A percentile compares a stretch with the other conserved stretches of the same genome.
These are phyloP conservation scores for Epirrhoe tristata DNA, from an alignment of 2,888 invertebrate genomes.

Conservation along the genomic window DNA sequence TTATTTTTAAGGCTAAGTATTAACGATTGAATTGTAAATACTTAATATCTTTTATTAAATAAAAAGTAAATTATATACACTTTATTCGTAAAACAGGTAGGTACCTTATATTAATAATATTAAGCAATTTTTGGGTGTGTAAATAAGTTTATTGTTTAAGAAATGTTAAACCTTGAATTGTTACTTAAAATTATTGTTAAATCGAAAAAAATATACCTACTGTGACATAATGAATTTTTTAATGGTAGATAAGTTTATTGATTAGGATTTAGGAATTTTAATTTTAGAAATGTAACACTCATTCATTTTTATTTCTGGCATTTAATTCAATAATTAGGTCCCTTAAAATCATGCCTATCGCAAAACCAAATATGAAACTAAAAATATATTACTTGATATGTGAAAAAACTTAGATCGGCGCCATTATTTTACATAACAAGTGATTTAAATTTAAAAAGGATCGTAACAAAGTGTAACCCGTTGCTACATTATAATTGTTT, in stretches of 20 bases:
- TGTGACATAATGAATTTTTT: constrained; percentile 57
- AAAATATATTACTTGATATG: constrained; percentile 1
- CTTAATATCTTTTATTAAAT: constrained; percentile 52
- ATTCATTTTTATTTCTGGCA: not conserved
- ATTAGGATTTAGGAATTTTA: constrained; percentile 7
- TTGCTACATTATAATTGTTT: not conserved
- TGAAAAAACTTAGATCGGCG: not conserved
- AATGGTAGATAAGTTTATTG: constrained; percentile 48
- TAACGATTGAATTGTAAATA: constrained; percentile 74
- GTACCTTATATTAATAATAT: constrained; percentile 49
- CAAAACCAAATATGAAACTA: constrained; percentile 6
- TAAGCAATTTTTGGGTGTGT: constrained; percentile 80
- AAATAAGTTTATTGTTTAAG: constrained; percentile 70
- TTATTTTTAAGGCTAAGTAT: constrained; percentile 74
- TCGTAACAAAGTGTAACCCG: not conserved
- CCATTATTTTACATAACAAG: not conserved
- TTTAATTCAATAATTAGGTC: constrained; percentile 3
- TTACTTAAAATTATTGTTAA: constrained; percentile 79
- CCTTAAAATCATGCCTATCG: not conserved
- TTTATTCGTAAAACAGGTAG: constrained; percentile 51
- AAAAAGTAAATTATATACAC: constrained; percentile 59
- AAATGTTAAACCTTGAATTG: constrained; percentile 64
- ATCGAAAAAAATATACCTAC: constrained; percentile 65
- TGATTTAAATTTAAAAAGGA: not conserved
- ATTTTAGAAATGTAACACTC: constrained; percentile 7